Base-by-base conservation (phyloP, 2,113 vertebrate species). In the Channa maculata region DNA sequence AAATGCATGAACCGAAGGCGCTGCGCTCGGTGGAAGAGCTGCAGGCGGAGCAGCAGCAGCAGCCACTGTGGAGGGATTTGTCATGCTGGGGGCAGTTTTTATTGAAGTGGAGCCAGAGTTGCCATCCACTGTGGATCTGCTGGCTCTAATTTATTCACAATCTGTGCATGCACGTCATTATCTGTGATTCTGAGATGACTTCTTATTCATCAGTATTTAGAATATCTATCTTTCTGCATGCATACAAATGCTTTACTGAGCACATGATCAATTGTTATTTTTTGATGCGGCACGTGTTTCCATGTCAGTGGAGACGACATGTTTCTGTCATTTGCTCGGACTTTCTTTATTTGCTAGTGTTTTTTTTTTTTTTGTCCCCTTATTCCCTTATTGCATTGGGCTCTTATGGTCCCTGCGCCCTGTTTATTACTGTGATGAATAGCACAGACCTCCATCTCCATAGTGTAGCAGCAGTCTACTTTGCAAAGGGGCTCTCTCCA, bases 31-130 rank as follows among this genome's bases (percentile, higher is more conserved):
- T 46, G 33, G 36, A 53, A 57, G 58, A 62, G n/a, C 61, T 72
- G 51, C 70, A 67, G 63, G 46, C 71, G 51, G 52, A 52, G 59
- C 61, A 55, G 52, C 65, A 58, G 53, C 38, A 77, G 62, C 63
- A 24, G 24, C 24, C 24, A 24, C 77, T 50, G 83, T 50, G 62
- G 55, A 49, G 71, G 77, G 60, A 59, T 84, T 72, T 59, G 71
- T 71, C 72, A 77, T 10, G 64, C 71, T 43, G 69, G 46, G 50
- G 59, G 48, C 51, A 15, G 75, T 59, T 72, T 74, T 55, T 59
- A 82, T 49, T 77, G 80, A 90, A 69, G 72, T 65, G 54, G 45
- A 41, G 87, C 82, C 83, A 87, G 37, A 38, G 13, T 52, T 0
- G 13, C 52, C 24, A 60, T 63, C 43, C 44, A 61, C 46, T 59